These are phyloP conservation scores for Corydoras maculifer DNA, from an alignment of 2,113 vertebrate genomes.

Conservation along the genomic window DNA sequence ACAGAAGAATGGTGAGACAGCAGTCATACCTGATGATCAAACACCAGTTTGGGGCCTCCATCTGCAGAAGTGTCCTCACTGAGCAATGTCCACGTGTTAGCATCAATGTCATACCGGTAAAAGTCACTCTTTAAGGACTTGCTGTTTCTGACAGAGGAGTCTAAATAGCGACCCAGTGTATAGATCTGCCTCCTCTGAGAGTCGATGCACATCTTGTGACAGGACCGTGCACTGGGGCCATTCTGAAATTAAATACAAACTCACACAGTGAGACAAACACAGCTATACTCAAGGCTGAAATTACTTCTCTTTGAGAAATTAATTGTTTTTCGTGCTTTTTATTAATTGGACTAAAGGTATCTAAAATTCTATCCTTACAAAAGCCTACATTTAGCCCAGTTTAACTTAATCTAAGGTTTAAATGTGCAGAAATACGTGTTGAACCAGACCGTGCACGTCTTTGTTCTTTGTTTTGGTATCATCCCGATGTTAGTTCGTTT, in stretches of 20 bases:
- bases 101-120: conserved; percentile 94
- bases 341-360: no score
- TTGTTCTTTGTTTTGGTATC: no score
- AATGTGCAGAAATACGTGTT: no score
- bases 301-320: no score
- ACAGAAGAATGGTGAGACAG: no score
- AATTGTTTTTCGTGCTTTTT: no score
- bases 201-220: conserved; percentile 99
- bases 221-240: conserved; percentile 93
- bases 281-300: no score
- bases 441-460: no score
- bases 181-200: conserved; percentile 93
- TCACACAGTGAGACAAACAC: neutral
- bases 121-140: conserved; percentile 97
- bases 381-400: no score
- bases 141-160: conserved; percentile 97
- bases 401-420: no score
- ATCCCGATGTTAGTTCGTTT: no score
- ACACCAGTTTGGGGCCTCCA: conserved; percentile 92
- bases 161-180: conserved; percentile 91
- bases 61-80: conserved; percentile 93
- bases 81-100: conserved; percentile 88
- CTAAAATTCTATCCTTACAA: no score
- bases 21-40: conserved; percentile 88
- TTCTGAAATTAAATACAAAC: conserved; percentile 57